Evolutionary conservation across 2,113 vertebrate species (phyloP).

Genomic region (Entomyzon cyanotis): DNA sequence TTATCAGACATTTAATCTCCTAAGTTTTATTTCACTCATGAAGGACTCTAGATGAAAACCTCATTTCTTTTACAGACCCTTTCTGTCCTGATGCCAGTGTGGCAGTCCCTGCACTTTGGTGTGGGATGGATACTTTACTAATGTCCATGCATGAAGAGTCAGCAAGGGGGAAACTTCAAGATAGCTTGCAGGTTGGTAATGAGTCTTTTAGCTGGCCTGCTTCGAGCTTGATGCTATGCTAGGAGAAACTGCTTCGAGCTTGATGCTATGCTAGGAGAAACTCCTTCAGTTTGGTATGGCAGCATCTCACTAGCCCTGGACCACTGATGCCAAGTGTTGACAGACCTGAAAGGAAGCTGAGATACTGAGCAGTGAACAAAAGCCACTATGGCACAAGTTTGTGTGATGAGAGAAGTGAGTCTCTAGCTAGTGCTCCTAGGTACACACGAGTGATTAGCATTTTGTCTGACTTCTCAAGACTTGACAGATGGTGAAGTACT

Average conservation of each 20-base stretch:
- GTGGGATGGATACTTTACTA: background rate
- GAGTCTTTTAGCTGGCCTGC: background rate
- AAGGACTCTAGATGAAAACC: background rate
- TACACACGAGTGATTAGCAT: background rate
- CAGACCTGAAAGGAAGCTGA: background rate
- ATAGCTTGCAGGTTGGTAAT: background rate
- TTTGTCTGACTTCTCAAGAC: background rate
- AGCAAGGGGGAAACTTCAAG: background rate
- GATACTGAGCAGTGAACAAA: background rate
- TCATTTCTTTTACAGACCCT: background rate
- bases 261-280: background rate
- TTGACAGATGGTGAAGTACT: background rate
- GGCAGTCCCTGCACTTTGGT: background rate
- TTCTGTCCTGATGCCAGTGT: accelerated
- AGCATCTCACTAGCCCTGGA: background rate
- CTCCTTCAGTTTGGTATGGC: background rate
- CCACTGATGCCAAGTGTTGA: background rate
- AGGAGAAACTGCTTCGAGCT: background rate
- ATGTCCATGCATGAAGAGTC: background rate
- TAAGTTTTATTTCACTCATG: background rate
- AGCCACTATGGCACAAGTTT: background rate
- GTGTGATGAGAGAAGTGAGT: background rate
- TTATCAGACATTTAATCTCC: background rate
- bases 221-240: background rate
- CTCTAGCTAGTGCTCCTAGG: background rate